These are phyloP conservation scores for Conistra vaccinii DNA, from an alignment of 2,888 invertebrate species.

Conservation along the genomic window DNA sequence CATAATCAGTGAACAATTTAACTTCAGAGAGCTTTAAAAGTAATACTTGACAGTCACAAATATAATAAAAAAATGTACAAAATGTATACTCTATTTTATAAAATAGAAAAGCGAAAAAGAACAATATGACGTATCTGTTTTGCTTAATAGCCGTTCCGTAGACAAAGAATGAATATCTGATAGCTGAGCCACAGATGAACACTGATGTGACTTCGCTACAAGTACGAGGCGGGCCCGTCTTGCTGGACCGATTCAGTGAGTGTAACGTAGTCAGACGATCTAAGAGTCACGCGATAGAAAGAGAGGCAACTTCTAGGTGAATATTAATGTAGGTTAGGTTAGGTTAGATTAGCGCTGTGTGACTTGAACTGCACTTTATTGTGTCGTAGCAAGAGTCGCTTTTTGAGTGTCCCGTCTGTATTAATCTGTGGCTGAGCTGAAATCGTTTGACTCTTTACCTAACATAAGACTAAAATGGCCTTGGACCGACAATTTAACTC, in stretches of 20 bases:
- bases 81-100: constrained; percentile 22
- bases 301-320: no score
- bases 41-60: constrained; percentile 70
- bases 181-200: background rate
- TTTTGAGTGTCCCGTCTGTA: no score
- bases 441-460: background rate
- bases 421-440: background rate
- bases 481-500: background rate
- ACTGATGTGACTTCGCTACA: no score
- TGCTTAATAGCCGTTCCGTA: background rate
- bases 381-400: no score
- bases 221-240: no score
- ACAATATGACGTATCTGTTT: constrained; percentile 3
- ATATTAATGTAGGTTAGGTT: no score
- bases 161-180: background rate
- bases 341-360: no score
- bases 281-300: no score
- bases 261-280: no score
- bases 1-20: constrained; percentile 54
- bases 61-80: constrained; percentile 21
- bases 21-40: constrained; percentile 69
- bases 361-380: no score
- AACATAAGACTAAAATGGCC: background rate
- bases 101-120: constrained; percentile 26
- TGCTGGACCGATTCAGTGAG: no score